Evolutionary conservation across 2,797 vertebrate genomes (phyloP).

Genomic region (Mus minutoides): DNA sequence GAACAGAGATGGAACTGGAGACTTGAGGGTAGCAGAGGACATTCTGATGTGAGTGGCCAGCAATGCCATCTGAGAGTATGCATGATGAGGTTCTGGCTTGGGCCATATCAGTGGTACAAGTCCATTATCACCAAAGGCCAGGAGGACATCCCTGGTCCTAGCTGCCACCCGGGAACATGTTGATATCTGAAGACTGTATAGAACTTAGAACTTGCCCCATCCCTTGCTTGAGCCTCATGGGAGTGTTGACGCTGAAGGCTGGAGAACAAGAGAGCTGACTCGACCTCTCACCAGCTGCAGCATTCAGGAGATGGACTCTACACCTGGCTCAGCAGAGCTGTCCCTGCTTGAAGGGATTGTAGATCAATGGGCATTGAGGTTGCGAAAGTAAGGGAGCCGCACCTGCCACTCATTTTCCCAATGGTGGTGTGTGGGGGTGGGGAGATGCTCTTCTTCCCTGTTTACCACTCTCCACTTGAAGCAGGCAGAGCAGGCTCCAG

Average conservation of each 20-base stretch:
- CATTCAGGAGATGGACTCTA: not conserved
- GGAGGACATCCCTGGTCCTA: not conserved
- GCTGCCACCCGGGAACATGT: not conserved
- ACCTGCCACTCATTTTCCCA: not conserved
- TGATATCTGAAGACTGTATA: not conserved
- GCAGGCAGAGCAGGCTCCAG: not conserved
- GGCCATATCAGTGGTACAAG: too few relatives aligned
- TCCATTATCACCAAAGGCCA: too few relatives aligned
- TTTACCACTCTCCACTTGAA: not conserved
- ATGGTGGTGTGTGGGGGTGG: not conserved
- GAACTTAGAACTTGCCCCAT: not conserved
- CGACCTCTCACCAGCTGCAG: not conserved
- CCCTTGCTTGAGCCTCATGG: not conserved
- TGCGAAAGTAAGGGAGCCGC: not conserved
- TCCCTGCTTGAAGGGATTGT: not conserved
- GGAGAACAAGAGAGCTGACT: not conserved
- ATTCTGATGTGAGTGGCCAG: not conserved
- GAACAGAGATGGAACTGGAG: not conserved
- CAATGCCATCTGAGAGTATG: not conserved
- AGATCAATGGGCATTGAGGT: not conserved
- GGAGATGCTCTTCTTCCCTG: not conserved
- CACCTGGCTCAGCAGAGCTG: not conserved
- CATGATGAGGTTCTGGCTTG: not conserved
- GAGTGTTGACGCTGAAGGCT: not conserved
- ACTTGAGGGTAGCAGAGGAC: not conserved